phyloP scores from a whole-genome alignment of 2,113 vertebrate species.

The Pampusana beccarii region DNA sequence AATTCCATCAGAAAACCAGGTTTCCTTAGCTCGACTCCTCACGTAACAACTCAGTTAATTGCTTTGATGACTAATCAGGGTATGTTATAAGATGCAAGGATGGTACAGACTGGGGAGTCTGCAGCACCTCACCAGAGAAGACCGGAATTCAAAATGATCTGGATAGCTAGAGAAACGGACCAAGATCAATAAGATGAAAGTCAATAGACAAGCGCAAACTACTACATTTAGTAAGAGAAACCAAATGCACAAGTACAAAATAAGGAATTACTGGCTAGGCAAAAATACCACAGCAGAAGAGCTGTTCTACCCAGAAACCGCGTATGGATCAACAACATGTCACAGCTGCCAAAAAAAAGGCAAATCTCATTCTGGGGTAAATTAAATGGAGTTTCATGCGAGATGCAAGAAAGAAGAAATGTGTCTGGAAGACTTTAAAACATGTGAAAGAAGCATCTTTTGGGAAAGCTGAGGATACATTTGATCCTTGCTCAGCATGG shows the following conservation, averaged over 20 bases:
- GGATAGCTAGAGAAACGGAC: background rate
- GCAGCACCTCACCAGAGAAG: background rate
- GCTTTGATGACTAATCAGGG: background rate
- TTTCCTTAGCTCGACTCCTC: background rate
- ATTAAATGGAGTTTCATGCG: background rate
- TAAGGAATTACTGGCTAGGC: background rate
- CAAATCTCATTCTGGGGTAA: background rate
- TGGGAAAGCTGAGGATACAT: background rate
- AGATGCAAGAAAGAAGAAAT: background rate
- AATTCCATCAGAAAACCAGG: background rate
- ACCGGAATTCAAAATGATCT: background rate
- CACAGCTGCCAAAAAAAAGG: background rate
- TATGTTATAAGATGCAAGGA: background rate
- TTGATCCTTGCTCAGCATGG: background rate
- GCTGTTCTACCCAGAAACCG: background rate
- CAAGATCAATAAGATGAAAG: background rate
- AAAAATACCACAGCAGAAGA: background rate
- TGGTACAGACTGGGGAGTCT: rapidly evolving
- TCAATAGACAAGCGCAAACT: background rate
- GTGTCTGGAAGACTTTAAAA: background rate
- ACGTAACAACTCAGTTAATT: background rate
- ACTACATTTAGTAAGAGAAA: background rate
- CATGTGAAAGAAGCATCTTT: background rate
- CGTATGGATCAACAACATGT: background rate
- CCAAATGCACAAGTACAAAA: background rate